phyloP scores from a whole-genome alignment of 2,888 invertebrate species.

The Octonoba sinensis region DNA sequence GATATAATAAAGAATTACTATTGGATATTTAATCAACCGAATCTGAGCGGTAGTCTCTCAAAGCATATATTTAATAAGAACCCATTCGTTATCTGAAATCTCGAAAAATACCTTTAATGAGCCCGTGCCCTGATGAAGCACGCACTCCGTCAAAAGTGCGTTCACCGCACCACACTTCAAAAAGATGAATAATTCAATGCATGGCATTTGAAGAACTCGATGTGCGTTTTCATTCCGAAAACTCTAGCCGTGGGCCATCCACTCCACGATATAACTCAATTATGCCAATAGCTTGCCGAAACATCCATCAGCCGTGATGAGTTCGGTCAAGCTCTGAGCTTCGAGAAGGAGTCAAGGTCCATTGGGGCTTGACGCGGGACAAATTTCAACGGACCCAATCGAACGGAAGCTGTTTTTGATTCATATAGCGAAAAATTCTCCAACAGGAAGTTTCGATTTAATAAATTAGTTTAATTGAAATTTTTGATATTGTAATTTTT shows the following conservation, averaged over 20 bases:
- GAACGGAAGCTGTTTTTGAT: background rate
- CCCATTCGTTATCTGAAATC: too few species aligned
- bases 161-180: constrained; percentile 30
- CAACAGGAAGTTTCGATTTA: too few species aligned
- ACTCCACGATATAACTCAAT: constrained; percentile 40
- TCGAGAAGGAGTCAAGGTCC: constrained; percentile 9
- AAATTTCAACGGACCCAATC: background rate
- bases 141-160: constrained; percentile 45
- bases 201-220: constrained; percentile 38
- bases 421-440: too few species aligned
- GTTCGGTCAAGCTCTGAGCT: constrained; percentile 5
- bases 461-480: too few species aligned
- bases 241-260: constrained; percentile 16
- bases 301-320: constrained; percentile 1
- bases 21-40: too few species aligned
- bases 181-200: constrained; percentile 51
- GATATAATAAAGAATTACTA: too few species aligned
- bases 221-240: constrained; percentile 32
- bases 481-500: too few species aligned
- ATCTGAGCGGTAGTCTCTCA: too few species aligned
- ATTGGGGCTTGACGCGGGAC: constrained; percentile 1
- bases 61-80: too few species aligned
- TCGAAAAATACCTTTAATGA: constrained; percentile 6
- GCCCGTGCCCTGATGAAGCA: constrained; percentile 6
- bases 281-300: constrained; percentile 26